A percentile compares a stretch with the other conserved stretches of the same genome.
phyloP scores from a whole-genome alignment of 2,113 vertebrate genomes.

The Apteryx owenii region DNA sequence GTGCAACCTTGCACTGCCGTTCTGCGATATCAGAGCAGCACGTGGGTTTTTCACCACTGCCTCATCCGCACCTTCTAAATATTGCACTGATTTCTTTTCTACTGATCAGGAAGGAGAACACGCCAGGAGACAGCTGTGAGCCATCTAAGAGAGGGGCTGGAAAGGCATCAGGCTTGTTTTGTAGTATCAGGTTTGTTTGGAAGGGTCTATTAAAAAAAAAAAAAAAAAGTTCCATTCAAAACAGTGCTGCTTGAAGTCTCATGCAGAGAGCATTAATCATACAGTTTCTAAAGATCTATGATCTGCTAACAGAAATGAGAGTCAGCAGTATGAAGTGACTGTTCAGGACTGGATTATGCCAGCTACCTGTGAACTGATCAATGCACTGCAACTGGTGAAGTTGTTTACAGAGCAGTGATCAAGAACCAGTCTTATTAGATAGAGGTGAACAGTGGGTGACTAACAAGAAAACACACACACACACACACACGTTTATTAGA shows the following conservation, averaged over 20 bases:
- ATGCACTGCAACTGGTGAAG: neutral
- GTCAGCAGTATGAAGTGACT: neutral
- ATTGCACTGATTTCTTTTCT: neutral
- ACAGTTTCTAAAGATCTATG: neutral
- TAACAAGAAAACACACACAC: neutral
- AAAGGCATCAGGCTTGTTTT: neutral
- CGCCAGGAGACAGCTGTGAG: neutral
- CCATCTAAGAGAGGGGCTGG: neutral
- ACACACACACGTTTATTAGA: neutral
- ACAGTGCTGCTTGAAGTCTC: neutral
- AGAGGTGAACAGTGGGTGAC: neutral
- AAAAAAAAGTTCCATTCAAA: neutral
- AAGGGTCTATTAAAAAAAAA: neutral
- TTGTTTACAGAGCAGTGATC: neutral
- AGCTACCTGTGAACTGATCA: neutral
- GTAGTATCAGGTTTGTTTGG: neutral
- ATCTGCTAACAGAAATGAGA: neutral
- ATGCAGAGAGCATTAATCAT: neutral
- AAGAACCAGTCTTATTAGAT: neutral
- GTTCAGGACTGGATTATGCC: neutral
- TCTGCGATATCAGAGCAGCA: neutral
- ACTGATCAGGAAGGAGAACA: neutral
- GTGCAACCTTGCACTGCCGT: neutral
- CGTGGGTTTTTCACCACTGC: fast-evolving
- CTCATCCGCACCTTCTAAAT: neutral